These are phyloP conservation scores for Mus caroli DNA, from an alignment of 2,797 vertebrate species.

Conservation along the genomic window DNA sequence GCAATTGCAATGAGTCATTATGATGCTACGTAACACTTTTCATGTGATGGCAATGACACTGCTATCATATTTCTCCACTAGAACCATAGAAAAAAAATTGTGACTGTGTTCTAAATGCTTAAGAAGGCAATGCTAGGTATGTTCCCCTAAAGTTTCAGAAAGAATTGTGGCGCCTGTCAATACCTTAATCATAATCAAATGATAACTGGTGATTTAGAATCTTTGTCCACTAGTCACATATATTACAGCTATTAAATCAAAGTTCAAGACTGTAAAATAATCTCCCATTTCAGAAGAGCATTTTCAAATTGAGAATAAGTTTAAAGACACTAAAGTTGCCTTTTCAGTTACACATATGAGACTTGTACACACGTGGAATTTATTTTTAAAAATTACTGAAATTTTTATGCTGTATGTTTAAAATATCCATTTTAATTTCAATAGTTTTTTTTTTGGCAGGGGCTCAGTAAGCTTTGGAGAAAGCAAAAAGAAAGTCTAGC, in stretches of 20 bases:
- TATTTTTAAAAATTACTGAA: background rate
- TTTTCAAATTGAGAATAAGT: background rate
- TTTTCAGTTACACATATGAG: background rate
- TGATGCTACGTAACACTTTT: background rate
- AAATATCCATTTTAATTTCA: background rate
- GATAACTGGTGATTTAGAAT: background rate
- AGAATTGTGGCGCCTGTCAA: no score
- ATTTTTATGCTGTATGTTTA: background rate
- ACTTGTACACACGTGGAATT: background rate
- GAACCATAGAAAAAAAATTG: conserved; percentile 19
- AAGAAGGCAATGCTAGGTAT: background rate
- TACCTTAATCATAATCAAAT: background rate
- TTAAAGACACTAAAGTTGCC: background rate
- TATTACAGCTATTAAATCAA: background rate
- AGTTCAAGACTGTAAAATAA: background rate
- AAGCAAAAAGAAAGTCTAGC: conserved; percentile 78
- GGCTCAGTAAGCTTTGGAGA: conserved; percentile 69
- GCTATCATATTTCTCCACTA: background rate
- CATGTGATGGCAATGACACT: background rate
- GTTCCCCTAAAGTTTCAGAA: background rate
- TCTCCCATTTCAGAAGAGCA: background rate
- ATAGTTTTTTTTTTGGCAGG: no score
- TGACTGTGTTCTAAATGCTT: background rate
- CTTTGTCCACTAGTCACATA: background rate
- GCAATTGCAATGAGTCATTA: background rate